Evolutionary conservation across 2,113 vertebrate genomes (phyloP).

Genomic region (Bubalus kerabau): DNA sequence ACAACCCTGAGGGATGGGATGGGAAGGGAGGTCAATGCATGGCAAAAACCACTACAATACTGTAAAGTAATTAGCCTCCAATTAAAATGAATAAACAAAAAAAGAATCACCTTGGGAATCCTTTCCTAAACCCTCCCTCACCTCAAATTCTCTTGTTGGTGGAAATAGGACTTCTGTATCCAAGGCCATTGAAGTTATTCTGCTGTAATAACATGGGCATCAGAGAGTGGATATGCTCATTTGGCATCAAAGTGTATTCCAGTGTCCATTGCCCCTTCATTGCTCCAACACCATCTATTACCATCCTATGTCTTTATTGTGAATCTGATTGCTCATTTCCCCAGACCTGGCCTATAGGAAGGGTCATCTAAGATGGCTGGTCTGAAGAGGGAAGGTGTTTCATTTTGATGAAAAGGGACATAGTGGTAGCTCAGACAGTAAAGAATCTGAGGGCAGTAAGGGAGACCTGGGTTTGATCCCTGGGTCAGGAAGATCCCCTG

Average conservation of each 20-base stretch:
- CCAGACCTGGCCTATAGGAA: neutral
- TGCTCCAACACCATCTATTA: neutral
- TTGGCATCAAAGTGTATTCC: neutral
- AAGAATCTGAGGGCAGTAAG: fast-evolving
- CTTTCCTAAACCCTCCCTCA: neutral
- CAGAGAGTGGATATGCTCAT: neutral
- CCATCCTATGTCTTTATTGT: neutral
- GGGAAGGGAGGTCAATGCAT: too few relatives aligned
- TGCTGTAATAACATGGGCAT: neutral
- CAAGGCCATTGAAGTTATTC: neutral
- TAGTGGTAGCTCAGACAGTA: too few relatives aligned
- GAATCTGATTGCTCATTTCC: neutral
- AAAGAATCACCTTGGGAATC: neutral
- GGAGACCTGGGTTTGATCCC: too few relatives aligned
- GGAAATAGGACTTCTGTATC: neutral
- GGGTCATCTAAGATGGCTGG: neutral
- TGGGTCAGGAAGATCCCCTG: too few relatives aligned
- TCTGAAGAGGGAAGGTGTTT: neutral
- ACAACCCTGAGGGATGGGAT: too few relatives aligned
- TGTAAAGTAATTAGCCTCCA: too few relatives aligned
- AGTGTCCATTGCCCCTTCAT: neutral
- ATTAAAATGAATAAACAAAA: too few relatives aligned
- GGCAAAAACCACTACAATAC: too few relatives aligned
- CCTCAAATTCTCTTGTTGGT: neutral
- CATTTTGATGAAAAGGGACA: neutral